Percentiles rank a stretch among this genome's conserved stretches.
Conservation (phyloP, 2,888 invertebrate species). For the Dascillus cervinus region DNA sequence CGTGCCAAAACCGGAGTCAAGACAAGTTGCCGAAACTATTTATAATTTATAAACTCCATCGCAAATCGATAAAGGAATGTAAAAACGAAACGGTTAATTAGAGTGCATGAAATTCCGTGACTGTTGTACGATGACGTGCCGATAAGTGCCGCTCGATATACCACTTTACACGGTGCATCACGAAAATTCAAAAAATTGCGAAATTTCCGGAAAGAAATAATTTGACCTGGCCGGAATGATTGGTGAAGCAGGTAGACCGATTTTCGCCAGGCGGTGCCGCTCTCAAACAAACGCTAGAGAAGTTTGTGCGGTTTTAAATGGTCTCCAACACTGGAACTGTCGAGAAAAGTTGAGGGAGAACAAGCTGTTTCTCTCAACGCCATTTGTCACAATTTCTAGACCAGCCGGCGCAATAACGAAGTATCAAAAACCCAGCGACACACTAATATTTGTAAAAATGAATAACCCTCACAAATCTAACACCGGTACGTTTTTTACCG, state of each 20-base stretch:
- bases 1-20: too few relatives aligned
- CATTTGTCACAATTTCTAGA: constrained; percentile 30
- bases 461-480: constrained; percentile 21
- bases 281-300: constrained; percentile 20
- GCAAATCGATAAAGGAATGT: too few relatives aligned
- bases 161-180: too few relatives aligned
- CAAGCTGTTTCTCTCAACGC: constrained; percentile 27
- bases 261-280: constrained; percentile 22
- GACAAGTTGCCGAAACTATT: too few relatives aligned
- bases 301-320: constrained; percentile 29
- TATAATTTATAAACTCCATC: too few relatives aligned
- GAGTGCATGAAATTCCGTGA: too few relatives aligned
- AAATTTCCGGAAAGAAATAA: too few relatives aligned
- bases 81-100: too few relatives aligned
- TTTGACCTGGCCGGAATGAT: too few relatives aligned
- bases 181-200: too few relatives aligned
- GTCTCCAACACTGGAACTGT: constrained; percentile 25
- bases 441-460: constrained; percentile 22
- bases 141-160: too few relatives aligned
- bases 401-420: constrained; percentile 23
- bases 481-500: constrained; percentile 14
- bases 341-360: constrained; percentile 27
- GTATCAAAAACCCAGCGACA: constrained; percentile 20
- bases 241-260: constrained; percentile 23
- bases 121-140: too few relatives aligned